Conservation (phyloP, 1,140 invertebrate genomes). For the Drosophila bocki region DNA sequence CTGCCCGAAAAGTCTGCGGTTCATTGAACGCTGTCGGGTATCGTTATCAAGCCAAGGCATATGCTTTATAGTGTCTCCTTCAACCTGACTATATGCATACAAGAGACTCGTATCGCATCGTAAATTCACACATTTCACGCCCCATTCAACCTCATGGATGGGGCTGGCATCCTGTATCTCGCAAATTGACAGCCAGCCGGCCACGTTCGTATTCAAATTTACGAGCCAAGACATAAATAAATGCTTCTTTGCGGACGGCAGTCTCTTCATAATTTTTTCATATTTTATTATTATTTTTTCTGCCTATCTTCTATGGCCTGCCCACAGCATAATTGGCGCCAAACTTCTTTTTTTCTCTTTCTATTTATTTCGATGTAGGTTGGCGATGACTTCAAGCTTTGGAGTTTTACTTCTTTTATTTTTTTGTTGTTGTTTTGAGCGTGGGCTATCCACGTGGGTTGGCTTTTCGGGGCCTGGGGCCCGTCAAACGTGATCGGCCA, state of each 20-base stretch:
- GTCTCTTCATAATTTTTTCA: slow-evolving; percentile 64
- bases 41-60: slow-evolving; percentile 19
- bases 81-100: slow-evolving; percentile 51
- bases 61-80: slow-evolving; percentile 25
- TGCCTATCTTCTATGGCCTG: slow-evolving; percentile 27
- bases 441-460: slow-evolving; percentile 48
- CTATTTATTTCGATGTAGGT: slow-evolving; percentile 42
- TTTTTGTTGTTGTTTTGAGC: slow-evolving; percentile 24
- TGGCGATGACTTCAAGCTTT: slow-evolving; percentile 42
- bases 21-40: slow-evolving; percentile 69
- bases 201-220: slow-evolving; percentile 72
- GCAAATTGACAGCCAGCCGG: slow-evolving; percentile 72
- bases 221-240: slow-evolving; percentile 69
- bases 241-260: slow-evolving; percentile 20
- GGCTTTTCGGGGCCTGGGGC: slow-evolving; percentile 42
- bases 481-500: slow-evolving; percentile 57
- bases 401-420: slow-evolving; percentile 29
- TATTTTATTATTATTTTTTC: slow-evolving; percentile 39
- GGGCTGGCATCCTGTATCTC: slow-evolving; percentile 61
- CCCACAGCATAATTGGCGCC: slow-evolving; percentile 75
- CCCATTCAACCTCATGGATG: slow-evolving; percentile 55
- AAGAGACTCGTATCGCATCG: slow-evolving; percentile 48
- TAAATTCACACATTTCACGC: slow-evolving; percentile 78
- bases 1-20: slow-evolving; percentile 41
- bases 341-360: slow-evolving; percentile 44